Base-by-base conservation (phyloP, 2,888 invertebrate species). In the Euclidia mi region DNA sequence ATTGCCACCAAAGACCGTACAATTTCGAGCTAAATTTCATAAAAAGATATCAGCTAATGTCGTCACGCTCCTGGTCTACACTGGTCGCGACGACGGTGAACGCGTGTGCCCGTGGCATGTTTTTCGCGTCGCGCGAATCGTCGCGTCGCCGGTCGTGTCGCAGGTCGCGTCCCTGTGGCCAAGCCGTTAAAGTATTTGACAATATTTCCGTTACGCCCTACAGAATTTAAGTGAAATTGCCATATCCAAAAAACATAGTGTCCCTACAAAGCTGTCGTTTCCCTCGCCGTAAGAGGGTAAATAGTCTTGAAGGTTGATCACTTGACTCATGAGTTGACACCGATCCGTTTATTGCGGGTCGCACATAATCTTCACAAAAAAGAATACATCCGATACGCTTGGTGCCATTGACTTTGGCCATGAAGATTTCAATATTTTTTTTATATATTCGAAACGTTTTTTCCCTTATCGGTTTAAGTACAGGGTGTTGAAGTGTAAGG, bases 361-460 rank as follows among this genome's bases (percentile, higher is more conserved):
- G 44, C 32, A 45, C 47, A 61, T 59, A 65, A 53, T 41, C 40
- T 57, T 32, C 32, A 57, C 58, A 46, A 49, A 52, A 49, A 56
- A 11, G 14, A 68, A 72, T 61, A 68, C 65, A 71, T 65, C 52
- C 43, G 47, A 57, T 56, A 59, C 51, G 46, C 31, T 6, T 15
- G 18, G 12, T 49, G 55, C 48, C 43, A 35, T 29, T 31, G 31
- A 41, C 18, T 34, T 51, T 17, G 48, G 34, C 17, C 31, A 10
- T 7, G 10, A 15, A 38, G 3, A 25, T 38, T 42, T 28, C 45
- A 25, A 58, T 67, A 56, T n/a, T 56, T 59, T 43, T 14, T 45
- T 49, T 25, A 55, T 68, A 60, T 46, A 65, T 57, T 53, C 14
- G 29, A 47, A 12, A 11, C 35, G 15, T n/a, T 48, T 49, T 50